These are phyloP conservation scores for Petrolisthes cinctipes DNA, from an alignment of 2,888 invertebrate genomes.

Conservation along the genomic window DNA sequence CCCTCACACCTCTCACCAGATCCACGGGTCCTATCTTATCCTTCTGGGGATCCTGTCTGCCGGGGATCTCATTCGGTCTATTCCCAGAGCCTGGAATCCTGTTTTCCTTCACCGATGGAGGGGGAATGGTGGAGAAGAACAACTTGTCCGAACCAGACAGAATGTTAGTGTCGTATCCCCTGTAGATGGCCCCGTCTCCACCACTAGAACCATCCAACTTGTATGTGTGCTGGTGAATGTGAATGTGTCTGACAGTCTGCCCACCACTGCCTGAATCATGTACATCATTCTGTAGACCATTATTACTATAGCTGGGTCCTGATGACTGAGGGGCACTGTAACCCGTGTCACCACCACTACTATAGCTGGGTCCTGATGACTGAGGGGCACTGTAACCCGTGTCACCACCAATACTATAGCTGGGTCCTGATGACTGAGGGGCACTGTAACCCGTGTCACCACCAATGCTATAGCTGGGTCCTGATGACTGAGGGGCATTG, in stretches of 20 bases:
- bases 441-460: slow-evolving; percentile 15
- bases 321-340: slow-evolving; percentile 19
- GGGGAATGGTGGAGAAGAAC: slow-evolving; percentile 15
- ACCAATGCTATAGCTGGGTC: not conserved
- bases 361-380: not conserved
- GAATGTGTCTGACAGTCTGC: slow-evolving; percentile 39
- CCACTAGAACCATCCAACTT: slow-evolving; percentile 7
- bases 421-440: not conserved
- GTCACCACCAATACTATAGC: not conserved
- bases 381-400: not conserved
- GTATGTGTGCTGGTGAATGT: slow-evolving; percentile 46
- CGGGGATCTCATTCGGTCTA: not conserved
- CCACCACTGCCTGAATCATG: not conserved
- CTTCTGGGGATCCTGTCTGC: not conserved
- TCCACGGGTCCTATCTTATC: not conserved
- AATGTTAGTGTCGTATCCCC: slow-evolving; percentile 33
- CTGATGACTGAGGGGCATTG: slow-evolving; percentile 10
- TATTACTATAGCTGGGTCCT: not conserved
- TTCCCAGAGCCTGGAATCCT: too few relatives aligned
- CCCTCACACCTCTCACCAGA: not conserved
- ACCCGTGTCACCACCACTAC: slow-evolving; percentile 8
- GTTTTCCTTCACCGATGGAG: slow-evolving; percentile 8
- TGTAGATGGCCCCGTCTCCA: not conserved
- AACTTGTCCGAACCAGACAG: slow-evolving; percentile 30
- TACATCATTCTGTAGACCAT: not conserved